Evolutionary conservation across 2,113 vertebrate genomes (phyloP).

Genomic region (Ciconia stormi): DNA sequence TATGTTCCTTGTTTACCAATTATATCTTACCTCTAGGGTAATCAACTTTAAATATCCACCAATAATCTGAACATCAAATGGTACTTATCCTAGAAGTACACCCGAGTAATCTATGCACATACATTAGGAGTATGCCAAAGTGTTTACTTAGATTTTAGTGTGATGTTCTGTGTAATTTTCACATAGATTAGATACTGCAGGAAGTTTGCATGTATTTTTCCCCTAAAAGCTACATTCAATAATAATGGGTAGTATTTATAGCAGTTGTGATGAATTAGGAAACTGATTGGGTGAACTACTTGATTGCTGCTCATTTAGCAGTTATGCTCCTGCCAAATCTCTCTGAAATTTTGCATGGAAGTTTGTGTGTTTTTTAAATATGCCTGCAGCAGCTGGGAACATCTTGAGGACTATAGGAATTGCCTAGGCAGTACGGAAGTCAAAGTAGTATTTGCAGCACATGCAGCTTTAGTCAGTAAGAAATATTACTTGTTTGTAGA

Average conservation of each 20-base stretch:
- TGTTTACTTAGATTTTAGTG: slow-evolving; percentile 47
- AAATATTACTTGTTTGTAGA: neutral
- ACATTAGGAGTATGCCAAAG: slow-evolving; percentile 31
- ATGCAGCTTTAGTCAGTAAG: neutral
- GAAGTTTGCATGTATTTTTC: slow-evolving; percentile 31
- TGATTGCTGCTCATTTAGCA: slow-evolving; percentile 48
- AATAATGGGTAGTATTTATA: slow-evolving; percentile 50
- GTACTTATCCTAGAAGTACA: slow-evolving; percentile 21
- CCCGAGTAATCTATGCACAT: slow-evolving; percentile 46
- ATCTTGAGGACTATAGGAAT: neutral
- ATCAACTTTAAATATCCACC: slow-evolving; percentile 59
- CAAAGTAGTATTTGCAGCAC: neutral
- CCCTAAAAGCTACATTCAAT: slow-evolving; percentile 17
- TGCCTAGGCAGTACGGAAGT: neutral
- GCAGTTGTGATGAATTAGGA: slow-evolving; percentile 46
- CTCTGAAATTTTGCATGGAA: neutral
- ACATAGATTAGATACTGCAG: slow-evolving; percentile 33
- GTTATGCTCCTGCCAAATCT: neutral
- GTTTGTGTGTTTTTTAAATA: neutral
- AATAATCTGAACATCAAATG: slow-evolving; percentile 37
- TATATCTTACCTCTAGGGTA: slow-evolving; percentile 54
- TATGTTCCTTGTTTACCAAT: slow-evolving; percentile 59
- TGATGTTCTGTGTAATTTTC: slow-evolving; percentile 57
- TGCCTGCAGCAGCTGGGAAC: neutral
- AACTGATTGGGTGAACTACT: slow-evolving; percentile 36